Evolutionary conservation across 2,113 vertebrate species (phyloP).

Genomic region (Caranx ignobilis): DNA sequence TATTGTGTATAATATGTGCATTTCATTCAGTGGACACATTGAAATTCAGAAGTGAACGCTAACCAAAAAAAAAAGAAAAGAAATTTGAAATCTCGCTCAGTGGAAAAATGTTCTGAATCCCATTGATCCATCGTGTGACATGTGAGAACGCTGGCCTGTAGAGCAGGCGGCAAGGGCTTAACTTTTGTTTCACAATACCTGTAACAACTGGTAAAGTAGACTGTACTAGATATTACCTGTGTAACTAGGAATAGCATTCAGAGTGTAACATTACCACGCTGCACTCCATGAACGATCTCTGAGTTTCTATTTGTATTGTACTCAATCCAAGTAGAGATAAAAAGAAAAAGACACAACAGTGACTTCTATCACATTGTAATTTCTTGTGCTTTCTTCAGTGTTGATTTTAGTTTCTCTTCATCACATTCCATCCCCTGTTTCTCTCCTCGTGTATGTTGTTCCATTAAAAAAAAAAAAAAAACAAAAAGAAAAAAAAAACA

Average conservation of each 20-base stretch:
- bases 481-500: slow-evolving; percentile 29
- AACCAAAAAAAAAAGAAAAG: slow-evolving; percentile 48
- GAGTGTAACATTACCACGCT: slow-evolving; percentile 66
- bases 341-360: slow-evolving; percentile 43
- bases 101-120: slow-evolving; percentile 48
- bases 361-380: slow-evolving; percentile 65
- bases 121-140: slow-evolving; percentile 57
- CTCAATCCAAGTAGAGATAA: slow-evolving; percentile 79
- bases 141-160: slow-evolving; percentile 76
- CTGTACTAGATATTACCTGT: slow-evolving; percentile 80
- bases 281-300: slow-evolving; percentile 59
- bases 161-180: slow-evolving; percentile 83
- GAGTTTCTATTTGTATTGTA: slow-evolving; percentile 75
- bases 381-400: slow-evolving; percentile 73
- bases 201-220: slow-evolving; percentile 78
- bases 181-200: slow-evolving; percentile 71
- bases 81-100: slow-evolving; percentile 46
- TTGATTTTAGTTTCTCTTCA: slow-evolving; percentile 60
- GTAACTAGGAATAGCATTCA: slow-evolving; percentile 75
- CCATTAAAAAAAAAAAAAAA: slow-evolving; percentile 1
- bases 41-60: slow-evolving; percentile 39
- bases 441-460: slow-evolving; percentile 60
- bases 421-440: slow-evolving; percentile 48
- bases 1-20: slow-evolving; percentile 24
- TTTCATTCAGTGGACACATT: slow-evolving; percentile 35